Base-by-base conservation (phyloP, 2,113 vertebrate genomes). In the Misgurnus anguillicaudatus region DNA sequence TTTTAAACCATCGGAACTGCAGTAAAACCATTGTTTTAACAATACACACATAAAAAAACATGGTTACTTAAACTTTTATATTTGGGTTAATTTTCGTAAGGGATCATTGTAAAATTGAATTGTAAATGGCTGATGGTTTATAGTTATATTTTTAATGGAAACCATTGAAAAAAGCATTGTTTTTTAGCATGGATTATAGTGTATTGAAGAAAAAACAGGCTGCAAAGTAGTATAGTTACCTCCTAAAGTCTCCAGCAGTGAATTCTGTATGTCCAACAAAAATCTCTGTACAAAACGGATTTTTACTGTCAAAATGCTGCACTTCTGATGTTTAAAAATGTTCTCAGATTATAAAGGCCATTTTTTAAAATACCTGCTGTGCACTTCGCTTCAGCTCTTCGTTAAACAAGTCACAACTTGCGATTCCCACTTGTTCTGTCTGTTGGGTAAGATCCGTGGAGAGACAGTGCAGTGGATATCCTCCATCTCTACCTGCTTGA, bases 401-500 rank as follows among this genome's bases (percentile, higher is more conserved):
- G 42, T 45, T 79, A 68, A 82, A 68, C 47, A 81, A 24, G 60
- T 85, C 76, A 61, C 86, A 87, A 47, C 82, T 80, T 53, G 77
- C 45, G 51, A 79, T 21, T 11, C 24, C 79, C 31, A 60, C 42
- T 74, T 48, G 80, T 71, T 57, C n/a, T 68, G n/a, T 51, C 19
- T 21, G 24, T 55, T 72, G 55, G 21, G 36, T 62, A 9, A 79
- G 58, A 39, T 81, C 66, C 24, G 53, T 16, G 51, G 80, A 48
- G 5, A 87, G 68, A 81, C 86, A 87, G 55, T 84, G 68, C 9
- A 81, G n/a, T 3, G 84, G 86, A 68, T 81, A 84, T 11, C 72
- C 63, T 6, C 81, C 82, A 14, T 81, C 48, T 51, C 17, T 38
- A 31, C 69, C 51, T 9, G 60, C 39, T 45, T 77, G 51, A 36